Conservation (phyloP, 2,113 vertebrate species). For the Noctilio leporinus region DNA sequence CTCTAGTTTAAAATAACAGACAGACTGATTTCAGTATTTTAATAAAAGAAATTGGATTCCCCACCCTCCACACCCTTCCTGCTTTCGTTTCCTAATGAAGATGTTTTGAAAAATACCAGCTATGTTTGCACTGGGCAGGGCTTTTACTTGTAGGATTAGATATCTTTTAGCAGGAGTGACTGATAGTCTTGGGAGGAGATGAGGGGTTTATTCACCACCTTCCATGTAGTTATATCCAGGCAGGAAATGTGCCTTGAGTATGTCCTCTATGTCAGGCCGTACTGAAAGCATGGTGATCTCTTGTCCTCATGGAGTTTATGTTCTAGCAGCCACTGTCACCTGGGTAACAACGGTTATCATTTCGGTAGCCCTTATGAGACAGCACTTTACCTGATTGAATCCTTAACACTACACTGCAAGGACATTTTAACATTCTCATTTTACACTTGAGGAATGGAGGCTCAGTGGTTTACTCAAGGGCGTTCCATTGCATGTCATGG, state of each 20-base stretch:
- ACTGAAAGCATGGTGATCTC: not conserved
- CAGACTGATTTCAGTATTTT: not conserved
- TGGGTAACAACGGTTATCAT: not conserved
- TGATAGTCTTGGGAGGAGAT: not conserved
- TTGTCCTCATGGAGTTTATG: not conserved
- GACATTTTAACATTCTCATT: not conserved
- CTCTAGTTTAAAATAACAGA: conserved; percentile 11
- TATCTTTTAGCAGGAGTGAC: not conserved
- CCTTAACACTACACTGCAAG: not conserved
- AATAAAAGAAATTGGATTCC: not conserved
- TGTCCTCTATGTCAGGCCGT: not conserved
- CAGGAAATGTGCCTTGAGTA: not conserved
- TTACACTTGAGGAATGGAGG: not conserved
- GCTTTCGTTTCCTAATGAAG: conserved; percentile 25
- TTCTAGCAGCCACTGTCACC: not conserved
- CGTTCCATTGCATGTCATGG: not conserved
- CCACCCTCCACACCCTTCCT: not conserved
- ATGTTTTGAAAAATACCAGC: conserved; percentile 10
- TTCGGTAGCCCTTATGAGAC: not conserved
- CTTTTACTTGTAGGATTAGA: not conserved
- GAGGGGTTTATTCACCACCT: not conserved
- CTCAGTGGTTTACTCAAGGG: not conserved
- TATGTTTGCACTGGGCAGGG: not conserved
- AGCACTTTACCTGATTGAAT: not conserved
- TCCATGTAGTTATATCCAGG: not conserved